Evolutionary conservation across 2,888 invertebrate species (phyloP).

Genomic region (Rhodophaea formosa): DNA sequence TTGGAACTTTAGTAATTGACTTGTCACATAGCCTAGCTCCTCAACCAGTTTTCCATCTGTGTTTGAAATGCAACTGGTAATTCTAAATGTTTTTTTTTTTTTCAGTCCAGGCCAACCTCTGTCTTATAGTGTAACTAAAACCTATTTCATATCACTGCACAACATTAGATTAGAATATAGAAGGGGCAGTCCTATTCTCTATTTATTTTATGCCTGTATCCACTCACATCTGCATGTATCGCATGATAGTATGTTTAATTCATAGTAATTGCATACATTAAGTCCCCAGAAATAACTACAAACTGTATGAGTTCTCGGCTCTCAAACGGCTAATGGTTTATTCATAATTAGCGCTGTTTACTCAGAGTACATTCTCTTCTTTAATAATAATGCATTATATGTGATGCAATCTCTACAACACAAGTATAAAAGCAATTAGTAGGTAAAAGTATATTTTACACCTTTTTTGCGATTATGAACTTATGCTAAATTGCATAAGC

Average conservation of each 20-base stretch:
- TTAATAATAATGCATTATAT: background rate
- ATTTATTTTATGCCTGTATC: background rate
- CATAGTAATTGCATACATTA: conserved; percentile 10
- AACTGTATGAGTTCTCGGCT: background rate
- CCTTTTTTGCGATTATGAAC: too few relatives aligned
- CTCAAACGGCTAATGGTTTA: background rate
- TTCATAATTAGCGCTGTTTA: background rate
- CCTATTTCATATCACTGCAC: too few relatives aligned
- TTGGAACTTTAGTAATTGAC: too few relatives aligned
- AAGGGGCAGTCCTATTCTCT: background rate
- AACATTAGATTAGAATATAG: too few relatives aligned
- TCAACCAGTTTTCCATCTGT: too few relatives aligned
- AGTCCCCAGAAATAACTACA: background rate
- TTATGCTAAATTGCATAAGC: too few relatives aligned
- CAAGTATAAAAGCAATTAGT: background rate
- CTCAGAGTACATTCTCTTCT: background rate
- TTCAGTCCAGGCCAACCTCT: too few relatives aligned
- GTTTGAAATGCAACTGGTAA: too few relatives aligned
- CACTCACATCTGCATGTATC: too few relatives aligned
- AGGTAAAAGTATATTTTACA: background rate
- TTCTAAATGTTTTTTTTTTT: too few relatives aligned
- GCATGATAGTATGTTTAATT: conserved; percentile 4
- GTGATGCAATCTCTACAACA: background rate
- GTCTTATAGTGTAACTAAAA: too few relatives aligned
- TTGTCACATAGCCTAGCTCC: too few relatives aligned